A percentile compares a stretch with the other conserved stretches of the same genome.
These are phyloP conservation scores for Corvus cornix DNA, from an alignment of 2,113 vertebrate genomes.

Conservation along the genomic window DNA sequence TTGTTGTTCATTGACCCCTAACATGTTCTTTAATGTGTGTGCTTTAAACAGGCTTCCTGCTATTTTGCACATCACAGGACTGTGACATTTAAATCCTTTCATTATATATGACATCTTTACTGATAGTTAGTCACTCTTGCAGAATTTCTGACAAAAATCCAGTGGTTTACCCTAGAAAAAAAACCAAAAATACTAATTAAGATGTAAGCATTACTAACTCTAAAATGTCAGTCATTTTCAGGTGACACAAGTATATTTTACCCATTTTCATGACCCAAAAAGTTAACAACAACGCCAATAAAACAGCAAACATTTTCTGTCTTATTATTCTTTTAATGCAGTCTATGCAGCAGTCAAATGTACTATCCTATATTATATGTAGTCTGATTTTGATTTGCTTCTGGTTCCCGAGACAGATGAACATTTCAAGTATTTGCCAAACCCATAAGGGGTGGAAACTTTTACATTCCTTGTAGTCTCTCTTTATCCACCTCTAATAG, in stretches of 20 bases:
- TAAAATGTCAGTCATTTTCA: not conserved
- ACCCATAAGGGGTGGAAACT: not conserved
- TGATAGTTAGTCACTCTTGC: not conserved
- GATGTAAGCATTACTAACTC: not conserved
- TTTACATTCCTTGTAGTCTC: not conserved
- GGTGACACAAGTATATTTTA: not conserved
- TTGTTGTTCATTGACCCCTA: not conserved
- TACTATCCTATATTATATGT: not conserved
- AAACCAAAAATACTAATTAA: not conserved
- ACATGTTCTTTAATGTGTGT: not conserved
- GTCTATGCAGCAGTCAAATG: not conserved
- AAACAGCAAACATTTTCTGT: not conserved
- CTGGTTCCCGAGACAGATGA: not conserved
- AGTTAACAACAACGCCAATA: not conserved
- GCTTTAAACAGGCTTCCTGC: not conserved
- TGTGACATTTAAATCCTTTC: not conserved
- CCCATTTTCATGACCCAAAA: not conserved
- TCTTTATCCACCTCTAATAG: not conserved
- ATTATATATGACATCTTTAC: slow-evolving; percentile 52
- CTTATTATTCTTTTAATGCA: not conserved
- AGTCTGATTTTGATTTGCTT: not conserved
- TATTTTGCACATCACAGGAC: not conserved
- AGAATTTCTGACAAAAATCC: not conserved
- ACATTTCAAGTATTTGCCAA: not conserved
- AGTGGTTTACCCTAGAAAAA: not conserved